phyloP scores from a whole-genome alignment of 2,113 vertebrate species.

The Probosciger aterrimus region DNA sequence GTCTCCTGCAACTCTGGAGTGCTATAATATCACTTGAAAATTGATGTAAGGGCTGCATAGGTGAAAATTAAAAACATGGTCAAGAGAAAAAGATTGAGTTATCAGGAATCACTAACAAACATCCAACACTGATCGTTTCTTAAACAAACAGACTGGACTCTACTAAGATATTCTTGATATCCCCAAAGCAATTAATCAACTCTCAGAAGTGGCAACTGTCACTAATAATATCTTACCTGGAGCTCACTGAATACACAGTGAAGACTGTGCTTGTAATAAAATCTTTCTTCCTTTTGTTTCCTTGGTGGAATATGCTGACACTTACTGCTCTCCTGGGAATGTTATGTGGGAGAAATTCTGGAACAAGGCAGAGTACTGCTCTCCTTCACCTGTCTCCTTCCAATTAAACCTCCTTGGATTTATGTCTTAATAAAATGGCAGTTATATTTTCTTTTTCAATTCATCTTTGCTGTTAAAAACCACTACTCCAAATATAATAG shows the following conservation, averaged over 20 bases:
- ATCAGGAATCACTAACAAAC: not conserved
- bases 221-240: not conserved
- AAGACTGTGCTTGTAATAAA: not conserved
- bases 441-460: not conserved
- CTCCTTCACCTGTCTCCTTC: constrained; percentile 32
- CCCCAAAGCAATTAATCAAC: not conserved
- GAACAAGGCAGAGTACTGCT: not conserved
- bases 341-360: constrained; percentile 1
- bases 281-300: not conserved
- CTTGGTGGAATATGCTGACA: not conserved
- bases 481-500: constrained; percentile 14
- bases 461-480: constrained; percentile 33
- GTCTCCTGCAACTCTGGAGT: not conserved
- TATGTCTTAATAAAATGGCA: constrained; percentile 38
- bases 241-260: not conserved
- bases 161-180: not conserved
- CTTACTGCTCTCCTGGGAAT: not conserved
- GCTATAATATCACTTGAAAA: constrained; percentile 25
- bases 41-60: not conserved
- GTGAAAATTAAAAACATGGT: constrained; percentile 28
- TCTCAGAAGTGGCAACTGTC: not conserved
- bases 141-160: not conserved
- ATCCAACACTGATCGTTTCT: not conserved
- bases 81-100: not conserved
- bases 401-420: constrained; percentile 41